Evolutionary conservation across 1,140 invertebrate species (phyloP).

Genomic region (Stratiolaelaps scimitus): DNA sequence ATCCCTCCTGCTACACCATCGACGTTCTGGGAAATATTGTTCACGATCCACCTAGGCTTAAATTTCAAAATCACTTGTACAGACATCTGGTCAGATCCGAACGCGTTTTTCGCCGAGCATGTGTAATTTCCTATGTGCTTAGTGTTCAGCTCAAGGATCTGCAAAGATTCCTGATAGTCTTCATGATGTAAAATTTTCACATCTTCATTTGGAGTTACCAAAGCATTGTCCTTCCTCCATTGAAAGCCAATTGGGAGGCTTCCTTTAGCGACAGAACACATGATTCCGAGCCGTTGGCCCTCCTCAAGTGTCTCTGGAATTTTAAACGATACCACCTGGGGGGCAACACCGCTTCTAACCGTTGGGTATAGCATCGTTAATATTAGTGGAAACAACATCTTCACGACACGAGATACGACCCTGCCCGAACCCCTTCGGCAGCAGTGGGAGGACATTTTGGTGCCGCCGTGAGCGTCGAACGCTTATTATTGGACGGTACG

Average conservation of each 20-base stretch:
- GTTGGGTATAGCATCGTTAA: neutral
- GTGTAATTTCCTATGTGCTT: neutral
- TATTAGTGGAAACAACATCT: neutral
- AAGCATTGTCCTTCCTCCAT: neutral
- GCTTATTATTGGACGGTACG: neutral
- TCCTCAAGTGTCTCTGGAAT: neutral
- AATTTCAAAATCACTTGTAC: neutral
- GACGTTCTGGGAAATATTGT: neutral
- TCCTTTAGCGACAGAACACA: constrained; percentile 13
- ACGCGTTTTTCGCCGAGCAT: neutral
- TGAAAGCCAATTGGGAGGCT: neutral
- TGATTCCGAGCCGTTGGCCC: neutral
- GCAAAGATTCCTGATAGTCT: constrained; percentile 6
- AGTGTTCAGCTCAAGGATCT: constrained; percentile 3
- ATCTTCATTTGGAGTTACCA: neutral
- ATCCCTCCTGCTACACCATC: neutral
- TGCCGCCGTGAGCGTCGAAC: neutral
- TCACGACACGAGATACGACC: neutral
- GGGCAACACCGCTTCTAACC: neutral
- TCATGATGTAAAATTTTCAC: constrained; percentile 20
- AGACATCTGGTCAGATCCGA: neutral
- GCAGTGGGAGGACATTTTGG: neutral
- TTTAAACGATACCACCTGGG: neutral
- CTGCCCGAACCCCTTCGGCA: neutral
- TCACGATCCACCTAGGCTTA: neutral